Evolutionary conservation across 2,888 invertebrate species (phyloP).

Genomic region (Lasioglossum morio): DNA sequence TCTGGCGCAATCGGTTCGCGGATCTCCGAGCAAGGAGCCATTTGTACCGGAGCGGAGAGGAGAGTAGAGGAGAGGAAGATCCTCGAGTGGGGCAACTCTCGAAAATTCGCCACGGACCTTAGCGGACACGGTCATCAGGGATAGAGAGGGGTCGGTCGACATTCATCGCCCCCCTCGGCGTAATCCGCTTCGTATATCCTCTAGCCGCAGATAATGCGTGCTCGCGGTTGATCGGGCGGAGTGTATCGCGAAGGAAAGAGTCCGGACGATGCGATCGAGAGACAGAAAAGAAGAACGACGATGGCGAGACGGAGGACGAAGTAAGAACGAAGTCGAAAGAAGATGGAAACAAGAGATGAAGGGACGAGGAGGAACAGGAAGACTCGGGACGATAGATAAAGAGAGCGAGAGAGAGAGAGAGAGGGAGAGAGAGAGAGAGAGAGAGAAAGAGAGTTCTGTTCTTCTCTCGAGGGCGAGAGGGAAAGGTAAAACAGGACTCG

Average conservation of each 20-base stretch:
- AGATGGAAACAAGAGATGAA: background rate
- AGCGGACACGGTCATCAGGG: slow-evolving; percentile 75
- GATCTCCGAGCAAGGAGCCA: slow-evolving; percentile 35
- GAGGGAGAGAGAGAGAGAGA: background rate
- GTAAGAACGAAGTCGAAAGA: background rate
- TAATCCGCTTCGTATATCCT: slow-evolving; percentile 60
- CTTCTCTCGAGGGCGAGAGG: slow-evolving; percentile 15
- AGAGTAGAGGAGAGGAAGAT: slow-evolving; percentile 12
- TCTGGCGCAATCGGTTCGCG: slow-evolving; percentile 30
- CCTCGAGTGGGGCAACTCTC: slow-evolving; percentile 61
- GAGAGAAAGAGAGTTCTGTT: background rate
- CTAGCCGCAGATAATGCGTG: slow-evolving; percentile 59
- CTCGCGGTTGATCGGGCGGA: slow-evolving; percentile 32
- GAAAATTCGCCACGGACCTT: slow-evolving; percentile 78
- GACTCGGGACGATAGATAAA: background rate
- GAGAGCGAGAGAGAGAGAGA: background rate
- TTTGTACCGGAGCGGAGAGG: slow-evolving; percentile 7
- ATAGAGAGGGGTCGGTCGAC: slow-evolving; percentile 29
- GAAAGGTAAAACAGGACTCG: slow-evolving; percentile 45
- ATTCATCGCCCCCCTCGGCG: slow-evolving; percentile 49
- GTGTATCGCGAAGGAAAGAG: slow-evolving; percentile 14
- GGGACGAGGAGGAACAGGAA: slow-evolving; percentile 12
- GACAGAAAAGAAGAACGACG: slow-evolving; percentile 6
- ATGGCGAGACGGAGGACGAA: background rate
- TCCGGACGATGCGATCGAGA: background rate